phyloP scores from a whole-genome alignment of 2,797 vertebrate species.

The Galago senegalensis region DNA sequence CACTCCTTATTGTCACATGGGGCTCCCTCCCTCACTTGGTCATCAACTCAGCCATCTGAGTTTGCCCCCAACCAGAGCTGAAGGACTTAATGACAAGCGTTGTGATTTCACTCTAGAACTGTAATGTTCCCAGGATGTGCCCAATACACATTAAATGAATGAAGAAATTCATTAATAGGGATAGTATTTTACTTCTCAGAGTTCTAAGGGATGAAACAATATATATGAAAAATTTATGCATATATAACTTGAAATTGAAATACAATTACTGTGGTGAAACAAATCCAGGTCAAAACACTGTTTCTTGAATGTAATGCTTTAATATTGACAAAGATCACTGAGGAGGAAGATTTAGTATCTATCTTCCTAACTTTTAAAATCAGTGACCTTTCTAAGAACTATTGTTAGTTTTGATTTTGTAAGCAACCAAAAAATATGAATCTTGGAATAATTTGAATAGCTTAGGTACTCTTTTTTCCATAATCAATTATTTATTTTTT shows the following conservation, averaged over 20 bases:
- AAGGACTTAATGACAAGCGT: neutral
- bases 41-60: neutral
- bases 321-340: neutral
- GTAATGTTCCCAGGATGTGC: neutral
- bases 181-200: neutral
- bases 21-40: neutral
- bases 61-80: neutral
- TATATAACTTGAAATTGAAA: neutral
- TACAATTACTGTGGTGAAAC: neutral
- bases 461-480: constrained; percentile 37
- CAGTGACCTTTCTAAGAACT: constrained; percentile 51
- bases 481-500: constrained; percentile 49
- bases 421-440: neutral
- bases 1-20: neutral
- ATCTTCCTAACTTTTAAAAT: constrained; percentile 3
- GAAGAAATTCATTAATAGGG: neutral
- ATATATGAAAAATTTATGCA: neutral
- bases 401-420: constrained; percentile 1
- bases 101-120: neutral
- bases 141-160: neutral
- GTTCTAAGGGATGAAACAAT: neutral
- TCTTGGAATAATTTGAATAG: constrained; percentile 61
- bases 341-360: neutral
- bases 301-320: neutral
- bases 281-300: neutral